Conservation (phyloP, 2,113 vertebrate genomes). For the Tyrannus savana region DNA sequence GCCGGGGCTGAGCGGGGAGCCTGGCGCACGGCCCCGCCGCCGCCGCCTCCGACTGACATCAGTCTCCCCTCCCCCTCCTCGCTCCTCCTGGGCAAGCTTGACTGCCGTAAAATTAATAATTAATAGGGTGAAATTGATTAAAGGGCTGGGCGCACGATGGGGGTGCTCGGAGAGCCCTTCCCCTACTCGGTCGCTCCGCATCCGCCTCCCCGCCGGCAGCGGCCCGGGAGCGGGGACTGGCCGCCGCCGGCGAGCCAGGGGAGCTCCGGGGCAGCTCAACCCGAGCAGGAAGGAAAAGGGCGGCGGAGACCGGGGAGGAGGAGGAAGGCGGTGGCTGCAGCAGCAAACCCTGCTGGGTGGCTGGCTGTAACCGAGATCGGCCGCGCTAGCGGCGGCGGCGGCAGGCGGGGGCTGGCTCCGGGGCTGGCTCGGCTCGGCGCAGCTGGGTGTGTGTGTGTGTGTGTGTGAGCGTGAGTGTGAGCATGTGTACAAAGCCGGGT, state of each 20-base stretch:
- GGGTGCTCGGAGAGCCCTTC: constrained; percentile 39
- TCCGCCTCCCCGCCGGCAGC: constrained; percentile 7
- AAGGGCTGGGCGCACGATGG: constrained; percentile 62
- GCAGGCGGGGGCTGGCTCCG: neutral
- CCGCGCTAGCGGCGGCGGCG: neutral
- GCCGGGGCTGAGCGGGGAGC: constrained; percentile 4
- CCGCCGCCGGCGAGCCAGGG: neutral
- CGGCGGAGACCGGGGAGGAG: neutral
- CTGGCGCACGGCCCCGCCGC: constrained; percentile 33
- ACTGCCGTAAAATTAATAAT: constrained; percentile 82
- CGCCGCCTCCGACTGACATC: constrained; percentile 55
- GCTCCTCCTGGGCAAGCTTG: constrained; percentile 72
- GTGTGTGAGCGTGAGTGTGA: neutral
- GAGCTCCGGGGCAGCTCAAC: neutral
- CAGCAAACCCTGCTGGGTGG: neutral
- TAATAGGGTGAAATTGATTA: constrained; percentile 82
- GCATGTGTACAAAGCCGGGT: constrained; percentile 30
- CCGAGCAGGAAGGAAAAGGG: constrained; percentile 51
- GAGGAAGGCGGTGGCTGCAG: neutral
- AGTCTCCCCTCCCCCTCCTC: constrained; percentile 51
- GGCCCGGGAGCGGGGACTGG: neutral
- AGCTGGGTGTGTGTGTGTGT: neutral
- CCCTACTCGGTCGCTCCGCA: neutral
- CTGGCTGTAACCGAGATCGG: neutral
- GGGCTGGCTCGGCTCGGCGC: neutral